Evolutionary conservation across 2,797 vertebrate genomes (phyloP), one percentile per base, ranked within the genome.

Genomic region (Spinus pinus): DNA sequence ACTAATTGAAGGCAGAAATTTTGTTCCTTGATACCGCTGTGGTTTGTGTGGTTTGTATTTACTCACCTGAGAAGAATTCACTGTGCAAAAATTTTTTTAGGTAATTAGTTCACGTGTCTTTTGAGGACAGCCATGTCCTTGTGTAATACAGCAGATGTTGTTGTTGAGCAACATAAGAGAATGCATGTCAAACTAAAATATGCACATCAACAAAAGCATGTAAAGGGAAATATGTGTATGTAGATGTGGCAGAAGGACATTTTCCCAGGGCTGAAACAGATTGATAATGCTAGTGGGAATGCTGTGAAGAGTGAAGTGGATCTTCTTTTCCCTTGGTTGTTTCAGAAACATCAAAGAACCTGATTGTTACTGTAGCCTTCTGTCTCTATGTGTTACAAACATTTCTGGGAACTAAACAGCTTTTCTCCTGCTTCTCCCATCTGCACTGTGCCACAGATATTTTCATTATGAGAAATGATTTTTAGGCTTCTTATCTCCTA

Each of bases 111-210:
- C 86, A 86, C 8, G 3, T 78, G 81, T 83, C 78, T 87, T 89
- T 79, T 90, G 71, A 86, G 87, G 91, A 92, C 86, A 95, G 57
- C 74, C 70, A 33, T 37, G 31, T 92, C 71, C 86, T 90, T 93
- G 81, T 93, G 86, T 84, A 92, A 90, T 46, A 56, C 47, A 92
- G 69, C 93, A 96, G 95, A 94, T 94, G 94, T 97, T 94, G 70
- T 90, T 89, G 90, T 96, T 93, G 94, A 95, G 86, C 89, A 96
- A 93, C 58, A 42, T 46, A 37, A 62, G 81, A 89, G 91, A 96
- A 96, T 93, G 89, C 94, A 91, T 96, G 86, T 96, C 94, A 86
- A 95, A 94, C 75, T 82, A 56, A 91, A 95, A 92, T 78, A 94
- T 3, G 61, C 86, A 37, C 51, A 60, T 94, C 80, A 91, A 74